Base-by-base conservation (phyloP, 2,888 invertebrate species). In the Leptinotarsa juncta region DNA sequence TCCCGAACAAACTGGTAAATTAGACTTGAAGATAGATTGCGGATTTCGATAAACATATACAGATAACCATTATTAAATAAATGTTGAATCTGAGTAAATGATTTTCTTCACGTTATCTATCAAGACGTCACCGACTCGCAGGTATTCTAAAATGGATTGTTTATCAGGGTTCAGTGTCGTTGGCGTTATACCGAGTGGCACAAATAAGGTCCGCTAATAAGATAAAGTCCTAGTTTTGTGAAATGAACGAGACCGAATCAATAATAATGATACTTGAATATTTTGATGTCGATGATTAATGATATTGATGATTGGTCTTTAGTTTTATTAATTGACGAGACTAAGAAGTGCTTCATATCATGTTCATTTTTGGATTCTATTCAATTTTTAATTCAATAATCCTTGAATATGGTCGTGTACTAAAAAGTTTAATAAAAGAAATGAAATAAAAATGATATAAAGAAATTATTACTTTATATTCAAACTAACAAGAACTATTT, bases 61-160 rank as follows among this genome's bases (percentile, higher is more conserved):
- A 67, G 71, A 71, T 71, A 70, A 74, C 55, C 62, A 74, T 71
- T 67, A 55, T 49, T 49, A 71, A 74, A 53, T 51, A 51, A 67
- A 7, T 62, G 20, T 50, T 16, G 26, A 20, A 26, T 57, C 55
- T 26, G 57, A 57, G 32, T n/a, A 3, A 62, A 16, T 2, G 16
- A n/a, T 62, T 62, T 62, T 62, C 62, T 62, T 62, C 62, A n/a
- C 62, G 32, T 62, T 62, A 62, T 62, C 62, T 42, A 62, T 62
- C 42, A 12, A 62, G n/a, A 57, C 57, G 62, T 42, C 62, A 62
- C 62, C n/a, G 62, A 62, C 62, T 62, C n/a, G 18, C 62, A 62
- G 62, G 62, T 62, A 62, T 62, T 32, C 62, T 62, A 62, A 62
- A 62, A 62, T n/a, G 62, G 62, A 18, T 62, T 62, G 62, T 62